These are phyloP conservation scores for Phenganax marumi DNA, from an alignment of 92 coral and sea anemone species.

Conservation along the genomic window DNA sequence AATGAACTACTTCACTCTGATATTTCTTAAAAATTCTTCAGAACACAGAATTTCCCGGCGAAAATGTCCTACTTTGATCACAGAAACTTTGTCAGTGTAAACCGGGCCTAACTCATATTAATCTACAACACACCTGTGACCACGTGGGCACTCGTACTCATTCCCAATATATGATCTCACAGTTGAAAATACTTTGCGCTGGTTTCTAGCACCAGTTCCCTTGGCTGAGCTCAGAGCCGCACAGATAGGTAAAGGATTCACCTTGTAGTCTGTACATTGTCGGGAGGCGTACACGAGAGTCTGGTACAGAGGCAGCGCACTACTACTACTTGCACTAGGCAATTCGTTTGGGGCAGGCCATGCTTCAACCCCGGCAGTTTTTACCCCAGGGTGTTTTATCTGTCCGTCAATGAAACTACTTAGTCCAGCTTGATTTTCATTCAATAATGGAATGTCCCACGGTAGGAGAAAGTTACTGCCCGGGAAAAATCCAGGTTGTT, in stretches of 20 bases:
- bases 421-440: conserved; percentile 73
- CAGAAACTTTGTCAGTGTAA: too few species aligned
- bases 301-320: conserved; percentile 93
- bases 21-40: too few species aligned
- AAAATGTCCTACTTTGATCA: too few species aligned
- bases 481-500: conserved; percentile 97
- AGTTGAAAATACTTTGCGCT: conserved; percentile 72
- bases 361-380: conserved; percentile 78
- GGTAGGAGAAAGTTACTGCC: conserved; percentile 89
- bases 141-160: conserved; percentile 98
- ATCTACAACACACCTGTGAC: conserved; percentile 77
- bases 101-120: too few species aligned
- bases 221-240: conserved; percentile 40
- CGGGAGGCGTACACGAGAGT: conserved; percentile 78
- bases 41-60: too few species aligned
- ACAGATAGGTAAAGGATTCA: conserved; percentile 63
- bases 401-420: conserved; percentile 92
- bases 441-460: conserved; percentile 97
- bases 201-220: conserved; percentile 67
- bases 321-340: conserved; percentile 71
- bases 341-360: conserved; percentile 99
- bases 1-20: too few species aligned
- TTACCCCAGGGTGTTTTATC: conserved; percentile 78
- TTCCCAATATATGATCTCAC: conserved; percentile 92
- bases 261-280: conserved; percentile 76